These are phyloP conservation scores for Branchipolynoe longqiensis DNA, from an alignment of 2,888 invertebrate genomes.

Conservation along the genomic window DNA sequence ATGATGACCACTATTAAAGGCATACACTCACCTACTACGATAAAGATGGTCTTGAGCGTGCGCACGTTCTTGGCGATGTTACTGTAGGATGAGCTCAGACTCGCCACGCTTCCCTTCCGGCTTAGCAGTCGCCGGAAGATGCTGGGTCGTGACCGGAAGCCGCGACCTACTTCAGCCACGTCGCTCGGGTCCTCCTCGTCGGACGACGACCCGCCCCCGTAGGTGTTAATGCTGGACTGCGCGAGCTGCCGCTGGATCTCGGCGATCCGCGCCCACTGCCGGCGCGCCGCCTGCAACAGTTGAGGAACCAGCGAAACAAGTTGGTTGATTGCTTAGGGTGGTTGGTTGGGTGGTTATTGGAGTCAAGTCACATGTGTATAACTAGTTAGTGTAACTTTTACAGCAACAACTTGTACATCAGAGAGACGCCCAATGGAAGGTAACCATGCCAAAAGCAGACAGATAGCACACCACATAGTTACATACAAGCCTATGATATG, in stretches of 20 bases:
- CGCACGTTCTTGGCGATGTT: slow-evolving; percentile 64
- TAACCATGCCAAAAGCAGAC: too few species aligned
- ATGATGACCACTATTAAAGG: too few species aligned
- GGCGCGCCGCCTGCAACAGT: slow-evolving; percentile 65
- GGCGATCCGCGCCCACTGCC: slow-evolving; percentile 69
- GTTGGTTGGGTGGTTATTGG: too few species aligned
- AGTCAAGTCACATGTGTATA: too few species aligned
- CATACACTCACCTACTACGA: slow-evolving; percentile 68
- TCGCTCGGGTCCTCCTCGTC: slow-evolving; percentile 50
- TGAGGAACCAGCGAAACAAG: not conserved
- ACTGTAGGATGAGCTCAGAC: slow-evolving; percentile 34
- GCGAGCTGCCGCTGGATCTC: slow-evolving; percentile 64
- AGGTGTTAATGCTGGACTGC: not conserved
- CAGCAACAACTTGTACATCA: too few species aligned
- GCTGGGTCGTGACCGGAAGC: slow-evolving; percentile 56
- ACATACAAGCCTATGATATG: too few species aligned
- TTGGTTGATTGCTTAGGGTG: too few species aligned
- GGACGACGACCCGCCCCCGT: slow-evolving; percentile 21
- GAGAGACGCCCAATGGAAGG: too few species aligned
- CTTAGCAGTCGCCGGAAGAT: slow-evolving; percentile 50
- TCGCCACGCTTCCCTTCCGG: slow-evolving; percentile 15
- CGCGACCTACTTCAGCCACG: not conserved
- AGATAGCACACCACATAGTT: too few species aligned
- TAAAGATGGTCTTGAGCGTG: slow-evolving; percentile 68
- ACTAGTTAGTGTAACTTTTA: too few species aligned